These are phyloP conservation scores for Megaceryle maxima DNA, from an alignment of 2,113 vertebrate genomes.

Conservation along the genomic window DNA sequence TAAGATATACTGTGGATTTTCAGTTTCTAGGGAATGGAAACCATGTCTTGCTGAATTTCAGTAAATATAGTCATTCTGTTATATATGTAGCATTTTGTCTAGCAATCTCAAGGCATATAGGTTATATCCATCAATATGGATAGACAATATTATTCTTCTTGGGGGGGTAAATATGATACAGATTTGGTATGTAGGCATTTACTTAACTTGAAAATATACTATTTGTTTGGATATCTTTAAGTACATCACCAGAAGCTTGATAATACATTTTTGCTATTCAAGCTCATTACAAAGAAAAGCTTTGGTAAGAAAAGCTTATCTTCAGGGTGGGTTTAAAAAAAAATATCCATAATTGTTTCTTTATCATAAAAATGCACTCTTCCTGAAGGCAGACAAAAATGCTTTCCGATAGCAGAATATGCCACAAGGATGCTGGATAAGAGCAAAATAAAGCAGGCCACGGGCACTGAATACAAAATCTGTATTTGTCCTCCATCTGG, in stretches of 20 bases:
- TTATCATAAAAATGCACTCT: neutral
- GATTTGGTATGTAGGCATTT: neutral
- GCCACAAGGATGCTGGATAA: neutral
- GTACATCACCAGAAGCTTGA: neutral
- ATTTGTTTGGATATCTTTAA: slow-evolving; percentile 8
- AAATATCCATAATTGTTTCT: neutral
- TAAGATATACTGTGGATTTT: neutral
- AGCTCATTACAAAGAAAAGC: neutral
- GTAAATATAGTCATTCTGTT: neutral
- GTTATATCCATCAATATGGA: neutral
- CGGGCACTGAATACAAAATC: neutral
- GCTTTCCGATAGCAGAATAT: neutral
- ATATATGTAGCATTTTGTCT: neutral
- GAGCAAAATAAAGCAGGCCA: neutral
- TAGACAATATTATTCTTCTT: neutral
- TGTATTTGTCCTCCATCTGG: neutral
- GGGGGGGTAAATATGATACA: neutral
- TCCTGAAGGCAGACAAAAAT: neutral
- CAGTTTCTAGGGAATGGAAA: neutral
- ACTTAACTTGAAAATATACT: neutral
- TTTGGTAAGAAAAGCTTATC: neutral
- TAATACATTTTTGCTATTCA: neutral
- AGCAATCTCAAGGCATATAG: neutral
- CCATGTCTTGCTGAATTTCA: neutral
- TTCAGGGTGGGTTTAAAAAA: neutral